Evolutionary conservation across 2,888 invertebrate genomes (phyloP).

Genomic region (Formica aserva): DNA sequence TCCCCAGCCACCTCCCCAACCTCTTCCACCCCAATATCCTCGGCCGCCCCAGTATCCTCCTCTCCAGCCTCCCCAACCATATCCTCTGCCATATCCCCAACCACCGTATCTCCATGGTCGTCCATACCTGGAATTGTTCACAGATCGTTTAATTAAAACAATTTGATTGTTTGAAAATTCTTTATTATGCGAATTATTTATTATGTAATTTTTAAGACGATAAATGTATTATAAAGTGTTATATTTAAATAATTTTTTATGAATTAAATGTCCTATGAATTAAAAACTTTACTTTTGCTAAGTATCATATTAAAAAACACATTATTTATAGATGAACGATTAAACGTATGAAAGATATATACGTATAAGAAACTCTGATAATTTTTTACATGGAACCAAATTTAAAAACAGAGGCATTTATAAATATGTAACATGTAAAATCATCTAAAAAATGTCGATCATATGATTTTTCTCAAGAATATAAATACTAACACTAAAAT

Average conservation of each 20-base stretch:
- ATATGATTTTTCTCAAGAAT: background rate
- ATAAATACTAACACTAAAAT: background rate
- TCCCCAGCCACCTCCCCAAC: conserved; percentile 15
- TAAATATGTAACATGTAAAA: background rate
- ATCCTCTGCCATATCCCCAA: conserved; percentile 15
- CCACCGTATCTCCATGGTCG: conserved; percentile 27
- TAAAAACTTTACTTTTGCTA: background rate
- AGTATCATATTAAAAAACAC: background rate
- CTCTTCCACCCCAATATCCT: conserved; percentile 28
- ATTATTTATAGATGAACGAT: background rate
- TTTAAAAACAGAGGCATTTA: background rate
- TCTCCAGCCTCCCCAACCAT: background rate
- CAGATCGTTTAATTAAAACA: background rate
- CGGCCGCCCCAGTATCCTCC: conserved; percentile 29
- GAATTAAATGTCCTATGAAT: background rate
- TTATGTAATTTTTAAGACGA: background rate
- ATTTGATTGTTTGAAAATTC: background rate
- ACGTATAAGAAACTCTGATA: background rate
- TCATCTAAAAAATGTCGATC: background rate
- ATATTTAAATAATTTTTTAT: conserved; percentile 7
- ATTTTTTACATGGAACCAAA: background rate
- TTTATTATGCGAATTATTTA: background rate
- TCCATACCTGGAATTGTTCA: conserved; percentile 32
- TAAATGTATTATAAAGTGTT: background rate
- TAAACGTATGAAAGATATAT: background rate